phyloP scores from a whole-genome alignment of 2,797 vertebrate species.

The Forpus xanthops region DNA sequence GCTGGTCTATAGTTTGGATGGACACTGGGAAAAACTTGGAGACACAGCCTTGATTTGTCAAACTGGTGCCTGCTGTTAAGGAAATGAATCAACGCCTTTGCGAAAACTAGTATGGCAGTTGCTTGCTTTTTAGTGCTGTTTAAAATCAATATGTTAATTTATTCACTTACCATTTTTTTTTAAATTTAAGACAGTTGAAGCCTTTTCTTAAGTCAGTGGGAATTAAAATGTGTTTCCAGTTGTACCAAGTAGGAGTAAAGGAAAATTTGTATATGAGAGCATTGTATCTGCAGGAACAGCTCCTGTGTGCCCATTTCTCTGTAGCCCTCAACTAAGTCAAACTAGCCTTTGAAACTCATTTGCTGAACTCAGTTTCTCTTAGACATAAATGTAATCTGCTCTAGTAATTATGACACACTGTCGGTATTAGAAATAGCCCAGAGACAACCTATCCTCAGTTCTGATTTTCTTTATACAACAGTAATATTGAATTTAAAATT shows the following conservation, averaged over 20 bases:
- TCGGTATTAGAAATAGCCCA: background rate
- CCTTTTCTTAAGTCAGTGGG: background rate
- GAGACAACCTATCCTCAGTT: background rate
- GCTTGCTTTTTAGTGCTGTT: background rate
- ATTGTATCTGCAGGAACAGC: background rate
- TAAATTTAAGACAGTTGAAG: background rate
- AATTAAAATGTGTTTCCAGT: background rate
- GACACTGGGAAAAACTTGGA: background rate
- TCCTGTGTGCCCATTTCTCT: background rate
- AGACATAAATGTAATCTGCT: background rate
- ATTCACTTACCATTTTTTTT: rapidly evolving
- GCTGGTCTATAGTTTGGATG: background rate
- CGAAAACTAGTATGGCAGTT: background rate
- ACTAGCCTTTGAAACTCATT: background rate
- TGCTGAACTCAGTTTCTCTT: background rate
- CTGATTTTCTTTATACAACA: background rate
- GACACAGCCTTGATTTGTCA: background rate
- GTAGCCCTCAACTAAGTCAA: background rate
- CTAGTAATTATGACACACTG: background rate
- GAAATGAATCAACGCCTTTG: background rate
- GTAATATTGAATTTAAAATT: background rate
- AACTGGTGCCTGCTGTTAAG: background rate
- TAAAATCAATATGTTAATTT: background rate
- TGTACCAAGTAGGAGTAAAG: background rate
- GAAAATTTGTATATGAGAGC: background rate